Base-by-base conservation (phyloP, 1,140 invertebrate genomes). In the Temnothorax nylanderi region DNA sequence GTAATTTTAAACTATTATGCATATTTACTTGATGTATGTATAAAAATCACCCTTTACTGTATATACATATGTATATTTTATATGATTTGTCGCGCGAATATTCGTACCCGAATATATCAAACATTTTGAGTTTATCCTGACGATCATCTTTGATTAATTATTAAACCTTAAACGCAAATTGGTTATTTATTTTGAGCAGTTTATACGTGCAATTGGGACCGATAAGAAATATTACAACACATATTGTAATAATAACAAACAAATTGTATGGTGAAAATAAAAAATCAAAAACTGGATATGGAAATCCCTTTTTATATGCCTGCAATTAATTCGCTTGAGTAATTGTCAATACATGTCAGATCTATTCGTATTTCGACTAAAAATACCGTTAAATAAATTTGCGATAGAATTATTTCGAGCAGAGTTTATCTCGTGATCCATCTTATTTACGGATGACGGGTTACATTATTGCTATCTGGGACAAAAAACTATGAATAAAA, bases 231-330 rank as follows among this genome's bases (percentile, higher is more conserved):
- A 49, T 67, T 44, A 21, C 34, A 51, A n/a, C n/a, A n/a, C n/a
- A n/a, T n/a, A n/a, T 47, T 44, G 6, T 82, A 47, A 74, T 32
- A 82, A 72, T 54, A 41, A 69, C n/a, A 26, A 21, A 34, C 26
- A 60, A 37, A 56, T 56, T 58, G 32, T 58, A 84, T 74, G 51
- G 21, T 60, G 54, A 18, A 74, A 84, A 81, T 71, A 58, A 34
- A 81, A 81, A 18, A 72, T 32, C 0, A 54, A 34, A 11, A 58
- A 32, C 4, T 64, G 4, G 2, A 64, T 77, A 51, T 64, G 58
- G 2, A 32, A 37, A 78, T 78, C 4, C n/a, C n/a, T 6, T 11
- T 64, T 78, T 49, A 49, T 21, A 16, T 62, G 7, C 4, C 10
- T 32, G 5, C 16, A 26, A 62, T 49, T 49, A 51, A 49, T 78